Percentiles rank a stretch among this genome's conserved stretches.
These are phyloP conservation scores for Sardinella longiceps DNA, from an alignment of 2,797 vertebrate genomes.

Conservation along the genomic window DNA sequence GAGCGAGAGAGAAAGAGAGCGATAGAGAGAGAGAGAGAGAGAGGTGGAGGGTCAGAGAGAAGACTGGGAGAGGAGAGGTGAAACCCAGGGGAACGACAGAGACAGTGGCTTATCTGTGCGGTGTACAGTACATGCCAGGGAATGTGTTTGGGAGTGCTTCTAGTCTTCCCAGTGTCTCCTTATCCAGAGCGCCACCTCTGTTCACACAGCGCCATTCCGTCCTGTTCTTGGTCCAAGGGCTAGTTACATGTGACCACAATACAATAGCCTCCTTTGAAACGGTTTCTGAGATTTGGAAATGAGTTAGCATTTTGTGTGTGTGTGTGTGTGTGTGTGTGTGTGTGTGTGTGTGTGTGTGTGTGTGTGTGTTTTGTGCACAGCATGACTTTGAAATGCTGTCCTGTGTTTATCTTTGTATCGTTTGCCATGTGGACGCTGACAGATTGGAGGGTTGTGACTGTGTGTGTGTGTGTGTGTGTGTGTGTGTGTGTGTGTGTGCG, in stretches of 20 bases:
- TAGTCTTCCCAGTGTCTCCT: not conserved
- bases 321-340: conserved; percentile 14
- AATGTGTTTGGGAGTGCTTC: too few species aligned
- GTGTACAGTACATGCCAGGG: too few species aligned
- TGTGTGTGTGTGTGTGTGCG: conserved; percentile 9
- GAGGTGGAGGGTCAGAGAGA: conserved; percentile 26
- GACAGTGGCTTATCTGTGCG: not conserved
- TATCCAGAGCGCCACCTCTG: too few species aligned
- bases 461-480: conserved; percentile 23
- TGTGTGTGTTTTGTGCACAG: conserved; percentile 42
- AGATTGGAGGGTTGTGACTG: not conserved
- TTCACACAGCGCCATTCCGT: not conserved
- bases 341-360: not conserved
- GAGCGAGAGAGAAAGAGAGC: not conserved
- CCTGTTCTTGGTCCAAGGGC: not conserved
- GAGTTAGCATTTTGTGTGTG: not conserved
- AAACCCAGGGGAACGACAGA: not conserved
- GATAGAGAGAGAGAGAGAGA: conserved; percentile 1
- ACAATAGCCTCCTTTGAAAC: not conserved
- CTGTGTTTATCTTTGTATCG: not conserved
- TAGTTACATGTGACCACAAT: not conserved
- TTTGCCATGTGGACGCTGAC: not conserved
- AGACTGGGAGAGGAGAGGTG: not conserved
- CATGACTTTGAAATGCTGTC: not conserved
- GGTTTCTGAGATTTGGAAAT: not conserved